Evolutionary conservation across 2,888 invertebrate genomes (phyloP).

Genomic region (Pyrochroa serraticornis): DNA sequence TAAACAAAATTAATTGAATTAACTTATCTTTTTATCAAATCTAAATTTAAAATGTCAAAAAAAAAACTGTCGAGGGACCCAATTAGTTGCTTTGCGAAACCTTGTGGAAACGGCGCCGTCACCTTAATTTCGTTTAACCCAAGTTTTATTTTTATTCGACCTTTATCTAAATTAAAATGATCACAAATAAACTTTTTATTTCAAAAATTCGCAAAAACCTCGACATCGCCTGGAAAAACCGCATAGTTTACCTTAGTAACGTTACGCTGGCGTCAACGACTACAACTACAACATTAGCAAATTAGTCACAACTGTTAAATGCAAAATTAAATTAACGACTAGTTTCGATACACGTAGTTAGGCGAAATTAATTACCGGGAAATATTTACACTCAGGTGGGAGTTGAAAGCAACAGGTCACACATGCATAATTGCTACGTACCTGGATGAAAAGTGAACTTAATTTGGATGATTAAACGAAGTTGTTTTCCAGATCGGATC

Average conservation of each 20-base stretch:
- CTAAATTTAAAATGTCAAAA: too few species aligned
- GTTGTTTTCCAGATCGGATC: neutral
- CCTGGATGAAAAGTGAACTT: conserved; percentile 11
- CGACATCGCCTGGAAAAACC: neutral
- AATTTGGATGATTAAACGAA: conserved; percentile 12
- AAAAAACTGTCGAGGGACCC: too few species aligned
- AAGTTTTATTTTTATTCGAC: too few species aligned
- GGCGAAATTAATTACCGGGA: conserved; percentile 9
- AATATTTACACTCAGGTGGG: conserved; percentile 9
- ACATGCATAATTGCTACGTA: conserved; percentile 21
- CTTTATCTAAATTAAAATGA: too few species aligned
- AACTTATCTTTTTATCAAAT: too few species aligned
- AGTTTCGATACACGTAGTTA: conserved; percentile 13
- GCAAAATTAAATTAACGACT: conserved; percentile 22
- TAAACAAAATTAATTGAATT: too few species aligned
- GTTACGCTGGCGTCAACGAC: conserved; percentile 12
- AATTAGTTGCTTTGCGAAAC: too few species aligned
- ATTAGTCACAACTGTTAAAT: conserved; percentile 23
- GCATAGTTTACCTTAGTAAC: conserved; percentile 9
- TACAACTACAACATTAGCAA: conserved; percentile 7
- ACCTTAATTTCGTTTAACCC: too few species aligned
- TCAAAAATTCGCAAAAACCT: too few species aligned
- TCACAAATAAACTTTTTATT: too few species aligned
- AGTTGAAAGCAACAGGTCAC: conserved; percentile 11
- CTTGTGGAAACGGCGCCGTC: too few species aligned